Percentiles rank a stretch among this genome's conserved stretches.
phyloP scores from a whole-genome alignment of 2,888 invertebrate genomes.

The Dusona sp. region DNA sequence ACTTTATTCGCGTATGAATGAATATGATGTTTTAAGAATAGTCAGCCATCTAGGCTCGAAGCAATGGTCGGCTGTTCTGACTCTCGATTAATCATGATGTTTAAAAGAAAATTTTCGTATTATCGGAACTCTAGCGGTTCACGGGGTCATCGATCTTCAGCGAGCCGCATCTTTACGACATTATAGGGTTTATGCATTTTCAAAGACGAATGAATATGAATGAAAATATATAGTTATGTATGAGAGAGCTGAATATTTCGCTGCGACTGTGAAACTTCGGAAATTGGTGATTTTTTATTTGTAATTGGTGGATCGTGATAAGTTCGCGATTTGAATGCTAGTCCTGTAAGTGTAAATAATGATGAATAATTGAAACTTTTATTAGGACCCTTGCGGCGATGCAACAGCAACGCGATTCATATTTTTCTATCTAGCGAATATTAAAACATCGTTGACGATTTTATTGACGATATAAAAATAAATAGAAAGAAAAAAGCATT shows the following conservation, averaged over 20 bases:
- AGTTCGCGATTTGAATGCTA: slow-evolving; percentile 34
- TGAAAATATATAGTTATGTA: background rate
- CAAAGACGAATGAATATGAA: background rate
- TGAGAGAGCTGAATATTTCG: background rate
- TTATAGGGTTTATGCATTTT: background rate
- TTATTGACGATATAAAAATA: slow-evolving; percentile 26
- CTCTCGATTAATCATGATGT: background rate
- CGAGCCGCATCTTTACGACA: background rate
- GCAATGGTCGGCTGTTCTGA: background rate
- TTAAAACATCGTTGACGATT: slow-evolving; percentile 36
- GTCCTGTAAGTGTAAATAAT: slow-evolving; percentile 66
- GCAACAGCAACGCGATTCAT: slow-evolving; percentile 57
- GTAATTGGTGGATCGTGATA: slow-evolving; percentile 18
- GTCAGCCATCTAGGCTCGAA: background rate
- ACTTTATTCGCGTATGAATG: background rate
- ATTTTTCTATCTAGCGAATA: slow-evolving; percentile 66
- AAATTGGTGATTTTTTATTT: slow-evolving; percentile 4
- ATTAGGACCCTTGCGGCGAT: slow-evolving; percentile 39
- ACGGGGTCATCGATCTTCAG: background rate
- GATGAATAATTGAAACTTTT: slow-evolving; percentile 52
- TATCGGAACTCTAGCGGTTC: background rate
- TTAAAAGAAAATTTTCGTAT: background rate
- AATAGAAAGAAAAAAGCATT: slow-evolving; percentile 5
- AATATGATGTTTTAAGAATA: background rate
- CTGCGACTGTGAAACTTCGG: background rate